Conservation (phyloP, 2,113 vertebrate species). For the Procapra przewalskii region DNA sequence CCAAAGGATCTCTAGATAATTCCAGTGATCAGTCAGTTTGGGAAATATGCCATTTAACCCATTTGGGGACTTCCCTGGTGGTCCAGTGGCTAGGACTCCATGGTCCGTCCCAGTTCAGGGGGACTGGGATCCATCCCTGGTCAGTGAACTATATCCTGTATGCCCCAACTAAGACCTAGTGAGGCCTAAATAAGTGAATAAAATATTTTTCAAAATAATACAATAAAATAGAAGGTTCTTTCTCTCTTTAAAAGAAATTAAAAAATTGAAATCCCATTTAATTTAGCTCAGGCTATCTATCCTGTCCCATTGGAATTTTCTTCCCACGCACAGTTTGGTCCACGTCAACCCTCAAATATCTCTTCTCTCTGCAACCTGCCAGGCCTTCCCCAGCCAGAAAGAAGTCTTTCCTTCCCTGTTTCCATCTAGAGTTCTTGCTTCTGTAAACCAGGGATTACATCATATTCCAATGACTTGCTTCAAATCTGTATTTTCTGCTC, state of each 20-base stretch:
- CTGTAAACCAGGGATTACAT: neutral
- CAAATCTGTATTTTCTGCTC: neutral
- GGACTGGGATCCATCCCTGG: neutral
- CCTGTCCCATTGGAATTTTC: neutral
- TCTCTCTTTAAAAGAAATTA: neutral
- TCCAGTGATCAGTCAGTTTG: constrained; percentile 24
- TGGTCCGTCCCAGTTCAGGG: neutral
- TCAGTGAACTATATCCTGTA: neutral
- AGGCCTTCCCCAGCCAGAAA: neutral
- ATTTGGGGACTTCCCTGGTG: neutral
- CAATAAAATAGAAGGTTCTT: neutral
- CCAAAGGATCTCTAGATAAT: neutral
- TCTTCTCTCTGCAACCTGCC: neutral
- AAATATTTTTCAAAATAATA: neutral
- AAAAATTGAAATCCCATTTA: neutral
- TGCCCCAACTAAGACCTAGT: neutral
- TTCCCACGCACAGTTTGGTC: neutral
- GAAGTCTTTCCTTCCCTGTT: neutral
- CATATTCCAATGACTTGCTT: neutral
- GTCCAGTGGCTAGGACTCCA: neutral
- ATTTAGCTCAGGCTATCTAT: neutral
- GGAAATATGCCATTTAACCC: neutral
- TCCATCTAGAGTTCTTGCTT: neutral
- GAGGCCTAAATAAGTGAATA: neutral
- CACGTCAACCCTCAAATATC: neutral